Base-by-base conservation (phyloP, 2,797 vertebrate species). In the Ceyx erithaca region DNA sequence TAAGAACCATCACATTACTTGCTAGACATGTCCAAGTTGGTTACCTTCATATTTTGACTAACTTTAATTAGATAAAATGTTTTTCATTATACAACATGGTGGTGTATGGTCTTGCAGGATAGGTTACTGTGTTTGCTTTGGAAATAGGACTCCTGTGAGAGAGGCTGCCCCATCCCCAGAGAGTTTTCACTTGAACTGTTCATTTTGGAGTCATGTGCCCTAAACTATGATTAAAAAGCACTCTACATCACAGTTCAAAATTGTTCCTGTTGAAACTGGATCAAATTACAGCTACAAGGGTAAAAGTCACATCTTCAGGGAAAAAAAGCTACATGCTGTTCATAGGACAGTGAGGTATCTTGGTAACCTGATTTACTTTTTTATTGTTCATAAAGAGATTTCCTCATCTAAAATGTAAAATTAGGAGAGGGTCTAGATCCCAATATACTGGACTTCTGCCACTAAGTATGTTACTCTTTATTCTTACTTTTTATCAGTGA, bases 171-270 rank as follows among this genome's bases (percentile, higher is more conserved):
- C 11, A 22, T 57, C 12, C 7, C 6, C 7, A 7, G 2, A 3
- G 5, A 7, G 2, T 55, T 94, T 81, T 79, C n/a, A 28, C 6
- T 68, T 7, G 2, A 43, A 35, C 12, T 30, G 7, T 46, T 87
- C 6, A 13, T 84, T 76, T 82, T 66, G 21, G 8, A 26, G 7
- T 10, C 58, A 72, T 2, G 18, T 82, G 9, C 35, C 17, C 15
- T 43, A 52, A 64, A 8, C 72, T 18, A 8, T 80, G 9, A 52
- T 37, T 37, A 41, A 12, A 80, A 58, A 20, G 14, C 8, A 22
- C 12, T 64, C 46, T 25, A 22, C 5, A 22, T 28, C 0, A 0
- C 2, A 12, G 18, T 8, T 68, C 3, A 52, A 46, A 4, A 26
- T 23, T 80, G 82, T 85, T 85, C 35, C 26, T 35, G 4, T 57